phyloP scores from a whole-genome alignment of 2,888 invertebrate species.

The Pristionchus fissidentatus region DNA sequence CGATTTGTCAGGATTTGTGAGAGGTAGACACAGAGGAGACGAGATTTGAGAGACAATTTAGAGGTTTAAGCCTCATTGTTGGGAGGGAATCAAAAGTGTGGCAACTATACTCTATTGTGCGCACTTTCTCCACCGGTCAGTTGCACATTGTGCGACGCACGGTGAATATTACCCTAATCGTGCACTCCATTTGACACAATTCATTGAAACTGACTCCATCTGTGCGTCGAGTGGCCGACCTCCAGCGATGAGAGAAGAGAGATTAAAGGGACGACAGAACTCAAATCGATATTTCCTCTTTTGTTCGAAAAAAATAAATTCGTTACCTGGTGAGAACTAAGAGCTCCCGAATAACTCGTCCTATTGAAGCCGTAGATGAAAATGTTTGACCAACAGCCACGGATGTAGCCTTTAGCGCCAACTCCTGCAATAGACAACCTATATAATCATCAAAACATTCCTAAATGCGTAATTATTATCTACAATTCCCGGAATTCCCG shows the following conservation, averaged over 20 bases:
- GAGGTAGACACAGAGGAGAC: background rate
- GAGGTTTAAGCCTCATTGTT: constrained; percentile 17
- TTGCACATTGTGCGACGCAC: background rate
- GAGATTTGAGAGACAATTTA: constrained; percentile 17
- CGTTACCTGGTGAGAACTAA: constrained; percentile 53
- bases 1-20: constrained; percentile 21
- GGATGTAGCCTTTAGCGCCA: constrained; percentile 69
- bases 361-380: constrained; percentile 70
- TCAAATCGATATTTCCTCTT: constrained; percentile 8
- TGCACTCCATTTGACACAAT: background rate
- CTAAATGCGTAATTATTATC: no score
- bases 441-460: no score
- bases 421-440: constrained; percentile 61
- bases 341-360: constrained; percentile 61
- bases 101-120: background rate
- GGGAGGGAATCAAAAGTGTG: background rate
- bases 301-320: background rate
- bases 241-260: constrained; percentile 63
- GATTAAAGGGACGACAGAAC: constrained; percentile 66
- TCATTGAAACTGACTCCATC: constrained; percentile 63
- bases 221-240: constrained; percentile 67
- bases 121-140: background rate
- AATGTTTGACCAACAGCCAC: constrained; percentile 68
- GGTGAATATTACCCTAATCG: constrained; percentile 3
- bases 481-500: no score